Conservation (phyloP, 2,113 vertebrate genomes). For the Hymenochirus boettgeri region DNA sequence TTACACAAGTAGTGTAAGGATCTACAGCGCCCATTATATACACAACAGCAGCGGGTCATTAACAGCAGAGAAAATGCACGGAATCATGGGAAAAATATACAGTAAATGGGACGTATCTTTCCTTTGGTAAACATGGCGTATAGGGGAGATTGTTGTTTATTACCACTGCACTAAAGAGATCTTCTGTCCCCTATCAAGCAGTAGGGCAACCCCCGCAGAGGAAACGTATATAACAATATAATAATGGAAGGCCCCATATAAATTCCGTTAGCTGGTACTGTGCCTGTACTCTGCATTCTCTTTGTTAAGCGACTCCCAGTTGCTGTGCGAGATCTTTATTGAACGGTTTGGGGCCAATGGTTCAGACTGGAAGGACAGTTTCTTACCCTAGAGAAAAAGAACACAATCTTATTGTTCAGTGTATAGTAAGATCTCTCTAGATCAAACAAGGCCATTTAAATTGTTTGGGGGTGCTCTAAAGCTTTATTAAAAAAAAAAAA, state of each 20-base stretch:
- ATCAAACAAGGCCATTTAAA: not conserved
- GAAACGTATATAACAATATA: not conserved
- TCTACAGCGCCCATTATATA: not conserved
- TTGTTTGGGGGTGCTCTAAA: not conserved
- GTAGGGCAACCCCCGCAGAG: not conserved
- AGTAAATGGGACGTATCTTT: not conserved
- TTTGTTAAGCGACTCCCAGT: slow-evolving; percentile 19
- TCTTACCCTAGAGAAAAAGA: slow-evolving; percentile 52
- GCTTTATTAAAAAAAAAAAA: not conserved
- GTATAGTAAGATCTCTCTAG: not conserved
- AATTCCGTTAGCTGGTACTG: slow-evolving; percentile 3
- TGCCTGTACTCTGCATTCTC: slow-evolving; percentile 18
- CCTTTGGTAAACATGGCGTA: not conserved
- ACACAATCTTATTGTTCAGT: not conserved
- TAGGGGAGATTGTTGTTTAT: not conserved
- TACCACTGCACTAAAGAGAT: not conserved
- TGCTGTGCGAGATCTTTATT: slow-evolving; percentile 42
- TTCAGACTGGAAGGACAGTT: slow-evolving; percentile 48
- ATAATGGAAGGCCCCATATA: not conserved
- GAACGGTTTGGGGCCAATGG: slow-evolving; percentile 26
- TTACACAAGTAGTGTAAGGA: not conserved
- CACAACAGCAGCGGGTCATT: not conserved
- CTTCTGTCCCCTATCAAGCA: not conserved
- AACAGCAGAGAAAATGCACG: not conserved
- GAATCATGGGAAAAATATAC: not conserved